Evolutionary conservation across 1,140 invertebrate genomes (phyloP), one percentile per base, ranked within the genome.

Genomic region (Leucophenga varia): DNA sequence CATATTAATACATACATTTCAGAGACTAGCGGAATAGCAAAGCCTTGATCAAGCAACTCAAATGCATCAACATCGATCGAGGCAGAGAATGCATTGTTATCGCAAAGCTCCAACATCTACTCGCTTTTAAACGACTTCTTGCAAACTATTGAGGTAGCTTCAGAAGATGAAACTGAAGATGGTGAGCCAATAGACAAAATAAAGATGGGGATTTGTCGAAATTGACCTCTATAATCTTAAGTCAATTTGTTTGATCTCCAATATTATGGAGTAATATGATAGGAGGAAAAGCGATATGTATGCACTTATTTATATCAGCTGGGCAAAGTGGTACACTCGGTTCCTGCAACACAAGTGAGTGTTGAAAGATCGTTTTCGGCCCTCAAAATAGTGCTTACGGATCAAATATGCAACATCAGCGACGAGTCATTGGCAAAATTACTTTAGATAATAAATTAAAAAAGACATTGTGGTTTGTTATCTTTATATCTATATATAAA

Each of bases 351-450:
- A 31, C 40, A 42, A 42, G 40, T 42, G 21, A 42, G 40, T 42
- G 40, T 42, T 30, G 40, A 42, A 31, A 22, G 40, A 42, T 42
- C 40, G 21, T 42, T 42, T 42, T 42, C 40, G 28, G 40, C 40
- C 22, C 28, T 28, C 2, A 30, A 42, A 42, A 30, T 28, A 21
- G 20, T 42, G n/a, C 28, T 42, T 14, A 31, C 22, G 4, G 40
- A 42, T 31, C 28, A 30, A 31, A 42, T 19, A 28, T 42, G 40
- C 22, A 42, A 30, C 28, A 3, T 42, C 7, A 8, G 7, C 25
- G 12, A 28, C 2, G 40, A 42, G 1, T 28, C 21, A 14, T 28
- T 42, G 4, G 2, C 21, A 19, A 42, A 42, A 42, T 30, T 22
- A 16, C 16, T 30, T 7, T 42, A n/a, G n/a, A n/a, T n/a, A n/a